Evolutionary conservation across 2,888 invertebrate species (phyloP).

Genomic region (Parnassius mnemosyne): DNA sequence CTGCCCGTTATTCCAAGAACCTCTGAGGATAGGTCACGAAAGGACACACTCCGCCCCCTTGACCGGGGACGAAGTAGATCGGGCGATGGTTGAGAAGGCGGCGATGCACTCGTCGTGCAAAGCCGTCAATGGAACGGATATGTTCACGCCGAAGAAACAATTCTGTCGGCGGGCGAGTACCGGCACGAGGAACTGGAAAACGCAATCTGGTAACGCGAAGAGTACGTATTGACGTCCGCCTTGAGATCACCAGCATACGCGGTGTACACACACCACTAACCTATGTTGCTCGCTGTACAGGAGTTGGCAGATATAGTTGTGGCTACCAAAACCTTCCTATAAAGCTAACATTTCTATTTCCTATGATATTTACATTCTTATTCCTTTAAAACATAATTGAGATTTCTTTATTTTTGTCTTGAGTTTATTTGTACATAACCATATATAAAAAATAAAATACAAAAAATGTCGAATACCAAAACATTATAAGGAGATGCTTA

Average conservation of each 20-base stretch:
- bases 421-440: too few relatives aligned
- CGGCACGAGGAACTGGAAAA: conserved; percentile 66
- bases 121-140: conserved; percentile 59
- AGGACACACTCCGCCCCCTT: conserved; percentile 86
- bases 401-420: too few relatives aligned
- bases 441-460: too few relatives aligned
- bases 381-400: too few relatives aligned
- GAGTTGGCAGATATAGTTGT: conserved; percentile 11
- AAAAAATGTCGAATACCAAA: too few relatives aligned
- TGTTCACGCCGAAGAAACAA: conserved; percentile 48
- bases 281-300: conserved; percentile 12
- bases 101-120: conserved; percentile 59
- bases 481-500: too few relatives aligned
- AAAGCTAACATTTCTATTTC: too few relatives aligned
- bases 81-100: conserved; percentile 55
- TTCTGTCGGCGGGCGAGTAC: conserved; percentile 71
- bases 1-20: conserved; percentile 59
- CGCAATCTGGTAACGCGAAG: conserved; percentile 73
- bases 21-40: conserved; percentile 78
- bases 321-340: too few relatives aligned
- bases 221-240: conserved; percentile 62
- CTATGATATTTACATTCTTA: too few relatives aligned
- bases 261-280: conserved; percentile 5
- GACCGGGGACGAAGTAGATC: conserved; percentile 75
- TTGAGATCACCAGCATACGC: conserved; percentile 27